Evolutionary conservation across 1,140 invertebrate species (phyloP), one percentile per base, ranked within the genome.

Genomic region (Microplitis demolitor): DNA sequence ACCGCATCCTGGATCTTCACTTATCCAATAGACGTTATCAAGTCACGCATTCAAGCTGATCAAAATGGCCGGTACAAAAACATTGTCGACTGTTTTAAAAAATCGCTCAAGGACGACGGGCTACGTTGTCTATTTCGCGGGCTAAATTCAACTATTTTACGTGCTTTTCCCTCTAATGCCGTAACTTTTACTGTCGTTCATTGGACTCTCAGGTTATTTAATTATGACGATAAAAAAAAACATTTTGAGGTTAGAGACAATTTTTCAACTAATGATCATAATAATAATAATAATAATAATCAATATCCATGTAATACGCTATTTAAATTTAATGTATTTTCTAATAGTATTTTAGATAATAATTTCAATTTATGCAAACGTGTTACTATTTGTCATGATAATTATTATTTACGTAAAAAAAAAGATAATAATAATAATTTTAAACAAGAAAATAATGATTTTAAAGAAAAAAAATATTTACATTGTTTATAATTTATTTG

Each of bases 141-240:
- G 0, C 79, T 97, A 0, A 90, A 88, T 9, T 93, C 95, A 0
- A 94, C 95, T 0, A 82, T 95, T 13, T 82, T 97, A 39, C 89
- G 96, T 54, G 95, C 96, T 0, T 97, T 98, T 85, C 95, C 96
- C 0, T 93, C 93, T n/a, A 98, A 98, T 80, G 96, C 95, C 0
- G 94, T 93, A 2, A 96, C 94, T 39, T 97, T 98, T 81, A 89
- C 93, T 3, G 94, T 95, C 3, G 95, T 97, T 13, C 92, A 92
- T 4, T 95, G 93, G 92, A 90, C 90, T 0, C 85, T 93, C 74
- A 79, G 88, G 69, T 33, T 89, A 3, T 77, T 83, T 4, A 80
- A 77, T 0, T 69, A 76, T 0, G 34, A 72, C 0, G 11, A 45
- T 6, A 9, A 54, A 8, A n/a, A 34, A n/a, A 63, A 51, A 67